phyloP scores from a whole-genome alignment of 64 coral and sea anemone genomes.

The Pachyseris speciosa region DNA sequence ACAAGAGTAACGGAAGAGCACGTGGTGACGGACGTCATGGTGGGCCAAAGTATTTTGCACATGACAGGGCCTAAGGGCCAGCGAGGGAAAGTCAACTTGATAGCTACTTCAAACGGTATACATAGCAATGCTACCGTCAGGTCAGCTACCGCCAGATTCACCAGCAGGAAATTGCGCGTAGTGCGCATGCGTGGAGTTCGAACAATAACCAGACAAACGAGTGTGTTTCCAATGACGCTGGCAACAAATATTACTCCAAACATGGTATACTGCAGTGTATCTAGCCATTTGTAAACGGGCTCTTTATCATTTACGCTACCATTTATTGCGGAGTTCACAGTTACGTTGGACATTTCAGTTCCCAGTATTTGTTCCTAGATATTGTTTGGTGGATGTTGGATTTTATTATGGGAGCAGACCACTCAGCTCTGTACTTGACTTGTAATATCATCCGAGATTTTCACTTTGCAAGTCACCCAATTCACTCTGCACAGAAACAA shows the following conservation, averaged over 20 bases:
- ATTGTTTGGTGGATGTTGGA: not conserved
- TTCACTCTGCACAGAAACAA: too few species aligned
- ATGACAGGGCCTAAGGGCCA: constrained; percentile 51
- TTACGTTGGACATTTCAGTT: not conserved
- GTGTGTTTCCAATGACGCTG: constrained; percentile 56
- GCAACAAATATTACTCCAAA: constrained; percentile 56
- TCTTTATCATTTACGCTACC: not conserved
- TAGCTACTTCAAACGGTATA: constrained; percentile 69
- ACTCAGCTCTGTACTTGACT: too few species aligned
- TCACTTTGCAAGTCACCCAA: too few species aligned
- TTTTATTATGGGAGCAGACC: too few species aligned
- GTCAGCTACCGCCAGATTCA: constrained; percentile 67
- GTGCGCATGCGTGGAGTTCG: constrained; percentile 66
- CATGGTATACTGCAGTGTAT: constrained; percentile 24
- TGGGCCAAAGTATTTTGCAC: constrained; percentile 71
- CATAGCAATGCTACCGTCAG: constrained; percentile 63
- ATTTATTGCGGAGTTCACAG: not conserved
- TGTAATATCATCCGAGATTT: too few species aligned
- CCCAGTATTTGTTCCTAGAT: not conserved
- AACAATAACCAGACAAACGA: constrained; percentile 63
- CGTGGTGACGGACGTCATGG: constrained; percentile 71
- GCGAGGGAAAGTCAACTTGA: constrained; percentile 41
- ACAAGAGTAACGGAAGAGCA: constrained; percentile 65
- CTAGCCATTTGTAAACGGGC: not conserved
- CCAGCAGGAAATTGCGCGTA: constrained; percentile 55